Base-by-base conservation (phyloP, 37 sponge, comb jelly and placozoan genomes). In the Geodia barretti region DNA sequence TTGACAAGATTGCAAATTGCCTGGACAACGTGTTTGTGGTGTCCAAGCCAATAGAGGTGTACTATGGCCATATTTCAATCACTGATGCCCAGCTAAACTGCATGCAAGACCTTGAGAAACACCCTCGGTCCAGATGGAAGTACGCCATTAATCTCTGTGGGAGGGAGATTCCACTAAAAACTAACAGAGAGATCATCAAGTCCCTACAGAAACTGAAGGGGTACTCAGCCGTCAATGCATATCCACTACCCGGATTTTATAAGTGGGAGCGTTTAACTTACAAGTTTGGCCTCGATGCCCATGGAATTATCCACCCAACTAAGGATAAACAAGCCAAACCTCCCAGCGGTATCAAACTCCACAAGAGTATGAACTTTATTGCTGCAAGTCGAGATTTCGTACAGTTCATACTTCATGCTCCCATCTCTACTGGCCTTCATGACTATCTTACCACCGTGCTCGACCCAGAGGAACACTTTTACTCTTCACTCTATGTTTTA, bases 131-230 rank as follows among this genome's bases (percentile, higher is more conserved):
- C 21, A 43, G 32, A 30, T 88, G 89, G 89, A 88, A 83, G 68
- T 84, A 88, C 43, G 47, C 61, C 8, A 88, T 88, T 47, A 88
- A 83, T 79, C 41, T 88, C 31, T 83, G 85, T 70, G 89, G 89
- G 23, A 70, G 60, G 41, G 89, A 88, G 28, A 21, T 88, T 1
- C 89, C 89, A 0, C 68, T 88, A 34, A 77, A 31, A 33, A 88
- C 84, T n/a, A 83, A 69, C 40, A 70, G 78, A 60, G 89, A 88
- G 42, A 83, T 88, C 25, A 85, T 88, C n/a, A 41, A 19, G 32
- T 33, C 17, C 2, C 41, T 88, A 4, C 67, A 62, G 35, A 42
- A 31, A 21, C 39, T 81, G 19, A 81, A 81, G 25, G 82, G 82
- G 1, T 39, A 39, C n/a, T 81, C 82, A 3, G 73, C 73, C 7